phyloP scores from a whole-genome alignment of 1,140 invertebrate genomes.

The Zaprionus ornatus region DNA sequence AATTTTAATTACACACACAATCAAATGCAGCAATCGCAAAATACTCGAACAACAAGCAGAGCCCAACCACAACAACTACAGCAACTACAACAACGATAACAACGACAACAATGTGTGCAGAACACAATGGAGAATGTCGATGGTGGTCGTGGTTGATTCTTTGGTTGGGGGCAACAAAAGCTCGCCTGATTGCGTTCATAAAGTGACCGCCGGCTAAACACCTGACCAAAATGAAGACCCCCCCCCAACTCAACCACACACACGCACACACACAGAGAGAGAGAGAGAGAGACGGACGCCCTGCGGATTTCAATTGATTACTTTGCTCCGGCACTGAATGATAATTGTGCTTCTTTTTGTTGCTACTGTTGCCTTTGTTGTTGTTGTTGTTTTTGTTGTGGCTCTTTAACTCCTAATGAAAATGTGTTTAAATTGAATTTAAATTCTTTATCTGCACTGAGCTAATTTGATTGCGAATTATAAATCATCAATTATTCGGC shows the following conservation, averaged over 20 bases:
- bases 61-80: conserved; percentile 13
- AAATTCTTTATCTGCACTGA: not conserved
- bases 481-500: not conserved
- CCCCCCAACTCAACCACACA: conserved; percentile 5
- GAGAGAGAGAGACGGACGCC: conserved; percentile 3
- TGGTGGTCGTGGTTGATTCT: conserved; percentile 1
- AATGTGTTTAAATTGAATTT: not conserved
- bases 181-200: conserved; percentile 61
- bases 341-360: conserved; percentile 7
- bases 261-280: not conserved
- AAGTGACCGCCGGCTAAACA: conserved; percentile 60
- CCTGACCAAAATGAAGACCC: conserved; percentile 58
- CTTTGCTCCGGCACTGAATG: conserved; percentile 22
- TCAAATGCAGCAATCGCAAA: conserved; percentile 36
- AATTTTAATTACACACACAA: conserved; percentile 71
- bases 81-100: not conserved
- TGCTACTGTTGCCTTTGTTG: not conserved
- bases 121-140: conserved; percentile 54
- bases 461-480: not conserved
- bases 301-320: conserved; percentile 68
- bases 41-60: conserved; percentile 32
- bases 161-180: conserved; percentile 51
- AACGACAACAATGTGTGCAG: conserved; percentile 33
- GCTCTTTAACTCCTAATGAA: not conserved
- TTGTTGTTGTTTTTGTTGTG: conserved; percentile 12